These are phyloP conservation scores for Muscicapa striata DNA, from an alignment of 2,797 vertebrate genomes.

Conservation along the genomic window DNA sequence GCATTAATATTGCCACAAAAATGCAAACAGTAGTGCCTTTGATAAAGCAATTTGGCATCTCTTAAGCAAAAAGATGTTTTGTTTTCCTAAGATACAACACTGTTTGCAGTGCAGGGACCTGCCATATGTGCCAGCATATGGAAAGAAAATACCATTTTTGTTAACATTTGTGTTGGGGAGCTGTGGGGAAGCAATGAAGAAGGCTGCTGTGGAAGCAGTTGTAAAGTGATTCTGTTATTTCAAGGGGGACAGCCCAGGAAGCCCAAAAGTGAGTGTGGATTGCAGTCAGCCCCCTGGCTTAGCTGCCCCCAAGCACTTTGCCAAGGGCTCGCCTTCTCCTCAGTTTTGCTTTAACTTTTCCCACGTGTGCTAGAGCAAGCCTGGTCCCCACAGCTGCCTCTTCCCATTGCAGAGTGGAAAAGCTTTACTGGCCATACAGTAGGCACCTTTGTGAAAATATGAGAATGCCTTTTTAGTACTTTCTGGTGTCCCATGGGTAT, in stretches of 20 bases:
- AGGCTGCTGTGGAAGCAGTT: background rate
- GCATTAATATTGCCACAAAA: conserved; percentile 58
- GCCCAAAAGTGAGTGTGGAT: background rate
- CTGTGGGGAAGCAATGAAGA: background rate
- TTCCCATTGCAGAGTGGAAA: background rate
- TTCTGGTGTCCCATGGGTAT: conserved; percentile 3
- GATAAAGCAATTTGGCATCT: conserved; percentile 38
- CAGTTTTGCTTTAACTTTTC: background rate
- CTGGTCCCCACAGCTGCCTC: background rate
- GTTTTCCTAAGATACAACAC: conserved; percentile 12
- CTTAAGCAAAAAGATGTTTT: conserved; percentile 48
- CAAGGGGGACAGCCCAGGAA: background rate
- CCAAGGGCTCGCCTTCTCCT: background rate
- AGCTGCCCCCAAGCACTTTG: accelerated
- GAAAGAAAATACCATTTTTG: background rate
- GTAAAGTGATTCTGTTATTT: background rate
- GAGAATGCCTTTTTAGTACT: conserved; percentile 23
- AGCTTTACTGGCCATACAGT: background rate
- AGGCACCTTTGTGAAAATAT: conserved; percentile 17
- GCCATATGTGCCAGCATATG: background rate
- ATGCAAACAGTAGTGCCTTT: conserved; percentile 63
- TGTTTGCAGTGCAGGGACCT: background rate
- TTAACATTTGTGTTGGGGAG: background rate
- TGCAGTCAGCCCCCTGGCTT: background rate
- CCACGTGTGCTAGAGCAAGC: background rate